Conservation (phyloP, 2,113 vertebrate species). For the Odontophorus gujanensis region DNA sequence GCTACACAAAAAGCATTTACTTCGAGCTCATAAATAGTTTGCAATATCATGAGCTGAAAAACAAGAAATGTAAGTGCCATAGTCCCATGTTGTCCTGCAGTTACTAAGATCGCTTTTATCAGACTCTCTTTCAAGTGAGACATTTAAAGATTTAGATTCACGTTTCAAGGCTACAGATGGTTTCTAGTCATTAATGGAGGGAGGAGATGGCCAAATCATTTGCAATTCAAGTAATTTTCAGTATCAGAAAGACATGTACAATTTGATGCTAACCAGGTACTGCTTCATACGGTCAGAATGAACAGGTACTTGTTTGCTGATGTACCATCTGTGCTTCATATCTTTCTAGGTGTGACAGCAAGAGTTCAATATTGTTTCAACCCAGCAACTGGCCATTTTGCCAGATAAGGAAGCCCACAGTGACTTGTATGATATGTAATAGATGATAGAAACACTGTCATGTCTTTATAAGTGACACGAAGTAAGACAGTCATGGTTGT, state of each 20-base stretch:
- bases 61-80: not conserved
- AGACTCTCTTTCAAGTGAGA: not conserved
- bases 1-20: not conserved
- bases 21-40: not conserved
- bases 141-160: not conserved
- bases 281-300: not conserved
- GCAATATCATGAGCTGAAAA: not conserved
- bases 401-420: slow-evolving; percentile 3
- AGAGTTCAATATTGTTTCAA: not conserved
- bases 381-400: not conserved
- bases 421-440: not conserved
- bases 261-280: fast-evolving
- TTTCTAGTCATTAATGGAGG: not conserved
- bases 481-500: not conserved
- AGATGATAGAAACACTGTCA: not conserved
- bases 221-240: not conserved
- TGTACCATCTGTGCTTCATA: not conserved
- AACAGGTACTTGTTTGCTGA: not conserved
- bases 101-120: not conserved
- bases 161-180: not conserved
- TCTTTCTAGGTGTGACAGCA: not conserved
- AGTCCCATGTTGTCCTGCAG: not conserved
- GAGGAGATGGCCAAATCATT: not conserved
- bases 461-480: not conserved
- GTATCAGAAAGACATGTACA: not conserved